These are phyloP conservation scores for Artibeus lituratus DNA, from an alignment of 2,797 vertebrate species.

Conservation along the genomic window DNA sequence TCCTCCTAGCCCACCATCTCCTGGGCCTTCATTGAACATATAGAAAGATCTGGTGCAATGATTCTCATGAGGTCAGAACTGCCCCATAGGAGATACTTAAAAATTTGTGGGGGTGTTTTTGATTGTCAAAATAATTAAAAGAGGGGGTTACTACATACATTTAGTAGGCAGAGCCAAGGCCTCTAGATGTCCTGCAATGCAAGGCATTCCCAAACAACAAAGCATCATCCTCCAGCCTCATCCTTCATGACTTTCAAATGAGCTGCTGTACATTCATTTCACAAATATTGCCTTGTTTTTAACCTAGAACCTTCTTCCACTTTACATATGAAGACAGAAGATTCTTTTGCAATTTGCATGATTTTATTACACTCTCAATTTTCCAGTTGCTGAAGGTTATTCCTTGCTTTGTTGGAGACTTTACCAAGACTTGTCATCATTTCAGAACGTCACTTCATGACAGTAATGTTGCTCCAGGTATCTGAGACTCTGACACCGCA, in stretches of 20 bases:
- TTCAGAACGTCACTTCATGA: background rate
- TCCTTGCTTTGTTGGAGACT: constrained; percentile 12
- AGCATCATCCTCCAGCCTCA: background rate
- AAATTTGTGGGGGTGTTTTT: background rate
- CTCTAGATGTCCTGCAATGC: background rate
- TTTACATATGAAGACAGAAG: background rate
- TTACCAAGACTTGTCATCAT: background rate
- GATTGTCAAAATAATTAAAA: background rate
- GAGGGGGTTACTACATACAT: background rate
- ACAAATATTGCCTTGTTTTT: background rate
- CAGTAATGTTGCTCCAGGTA: background rate
- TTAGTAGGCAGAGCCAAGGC: background rate
- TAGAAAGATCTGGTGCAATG: background rate
- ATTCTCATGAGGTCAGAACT: background rate
- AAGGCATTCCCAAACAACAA: background rate
- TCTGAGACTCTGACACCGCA: background rate
- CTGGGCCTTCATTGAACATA: background rate
- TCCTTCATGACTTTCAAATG: background rate
- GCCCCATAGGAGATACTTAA: background rate
- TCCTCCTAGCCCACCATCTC: background rate
- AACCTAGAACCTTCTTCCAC: background rate
- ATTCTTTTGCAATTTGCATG: background rate
- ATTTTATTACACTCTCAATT: constrained; percentile 32
- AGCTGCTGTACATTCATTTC: background rate
- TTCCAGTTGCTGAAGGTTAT: constrained; percentile 26